Percentiles rank a stretch among this genome's conserved stretches.
These are phyloP conservation scores for Cecidostiba fungosa DNA, from an alignment of 2,888 invertebrate genomes.

Conservation along the genomic window DNA sequence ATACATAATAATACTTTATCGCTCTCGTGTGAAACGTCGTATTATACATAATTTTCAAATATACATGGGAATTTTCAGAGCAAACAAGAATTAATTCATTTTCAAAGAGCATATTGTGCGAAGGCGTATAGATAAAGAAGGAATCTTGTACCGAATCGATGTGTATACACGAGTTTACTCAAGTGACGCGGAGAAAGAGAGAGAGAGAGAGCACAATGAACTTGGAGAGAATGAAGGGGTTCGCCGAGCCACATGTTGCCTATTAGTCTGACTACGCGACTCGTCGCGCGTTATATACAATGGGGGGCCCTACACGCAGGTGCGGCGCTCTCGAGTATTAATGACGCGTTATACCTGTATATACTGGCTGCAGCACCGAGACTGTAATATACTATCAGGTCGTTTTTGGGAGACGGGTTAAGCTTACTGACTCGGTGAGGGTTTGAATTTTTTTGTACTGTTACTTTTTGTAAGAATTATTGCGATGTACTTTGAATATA, in stretches of 20 bases:
- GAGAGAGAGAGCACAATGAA: constrained; percentile 19
- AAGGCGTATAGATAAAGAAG: neutral
- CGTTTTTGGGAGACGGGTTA: no score
- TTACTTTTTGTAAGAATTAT: no score
- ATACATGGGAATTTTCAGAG: neutral
- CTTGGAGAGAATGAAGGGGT: constrained; percentile 8
- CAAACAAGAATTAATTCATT: neutral
- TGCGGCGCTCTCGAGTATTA: constrained; percentile 41
- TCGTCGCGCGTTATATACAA: neutral
- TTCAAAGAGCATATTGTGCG: neutral
- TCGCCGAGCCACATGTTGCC: constrained; percentile 47
- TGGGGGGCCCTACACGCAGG: constrained; percentile 16
- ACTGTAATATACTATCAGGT: neutral
- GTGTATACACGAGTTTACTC: constrained; percentile 17
- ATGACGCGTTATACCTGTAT: constrained; percentile 27
- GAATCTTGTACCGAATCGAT: neutral
- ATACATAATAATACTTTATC: neutral
- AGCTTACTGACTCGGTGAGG: no score
- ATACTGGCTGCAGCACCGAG: neutral
- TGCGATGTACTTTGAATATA: no score
- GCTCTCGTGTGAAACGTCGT: neutral
- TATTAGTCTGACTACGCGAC: constrained; percentile 45
- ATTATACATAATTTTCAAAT: neutral
- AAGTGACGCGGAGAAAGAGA: neutral
- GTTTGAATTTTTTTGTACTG: neutral